Conservation (phyloP, 2,888 invertebrate genomes). For the Acleris laterana region DNA sequence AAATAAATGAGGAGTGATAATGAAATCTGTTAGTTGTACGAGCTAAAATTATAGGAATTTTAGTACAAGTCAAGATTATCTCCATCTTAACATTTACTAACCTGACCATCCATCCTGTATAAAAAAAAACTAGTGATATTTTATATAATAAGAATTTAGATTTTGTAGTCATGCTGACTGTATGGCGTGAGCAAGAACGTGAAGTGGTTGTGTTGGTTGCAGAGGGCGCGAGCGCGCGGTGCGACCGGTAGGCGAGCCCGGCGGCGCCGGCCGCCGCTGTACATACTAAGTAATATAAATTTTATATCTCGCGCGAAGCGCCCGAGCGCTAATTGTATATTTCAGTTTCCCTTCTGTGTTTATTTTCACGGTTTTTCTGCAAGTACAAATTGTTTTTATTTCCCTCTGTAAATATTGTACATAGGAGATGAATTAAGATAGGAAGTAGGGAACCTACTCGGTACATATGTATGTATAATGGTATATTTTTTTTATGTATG, state of each 20-base stretch:
- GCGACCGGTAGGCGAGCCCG: conserved; percentile 69
- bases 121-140: too few species aligned
- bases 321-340: conserved; percentile 66
- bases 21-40: too few species aligned
- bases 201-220: conserved; percentile 47
- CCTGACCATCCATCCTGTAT: too few species aligned
- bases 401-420: conserved; percentile 84
- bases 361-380: conserved; percentile 80
- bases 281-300: conserved; percentile 54
- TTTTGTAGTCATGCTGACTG: too few species aligned
- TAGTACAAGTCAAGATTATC: too few species aligned
- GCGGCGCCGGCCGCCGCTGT: conserved; percentile 56
- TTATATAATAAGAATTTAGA: too few species aligned
- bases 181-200: too few species aligned
- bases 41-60: too few species aligned
- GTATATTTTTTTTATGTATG: conserved; percentile 76
- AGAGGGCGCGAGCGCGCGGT: conserved; percentile 59
- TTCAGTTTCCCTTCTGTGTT: conserved; percentile 67
- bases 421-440: conserved; percentile 69
- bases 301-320: conserved; percentile 55
- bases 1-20: too few species aligned
- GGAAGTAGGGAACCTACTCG: conserved; percentile 64
- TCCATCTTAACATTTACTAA: too few species aligned
- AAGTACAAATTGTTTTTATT: conserved; percentile 85
- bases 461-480: conserved; percentile 70